phyloP scores from a whole-genome alignment of 2,888 invertebrate species.

The Orthosia incerta region DNA sequence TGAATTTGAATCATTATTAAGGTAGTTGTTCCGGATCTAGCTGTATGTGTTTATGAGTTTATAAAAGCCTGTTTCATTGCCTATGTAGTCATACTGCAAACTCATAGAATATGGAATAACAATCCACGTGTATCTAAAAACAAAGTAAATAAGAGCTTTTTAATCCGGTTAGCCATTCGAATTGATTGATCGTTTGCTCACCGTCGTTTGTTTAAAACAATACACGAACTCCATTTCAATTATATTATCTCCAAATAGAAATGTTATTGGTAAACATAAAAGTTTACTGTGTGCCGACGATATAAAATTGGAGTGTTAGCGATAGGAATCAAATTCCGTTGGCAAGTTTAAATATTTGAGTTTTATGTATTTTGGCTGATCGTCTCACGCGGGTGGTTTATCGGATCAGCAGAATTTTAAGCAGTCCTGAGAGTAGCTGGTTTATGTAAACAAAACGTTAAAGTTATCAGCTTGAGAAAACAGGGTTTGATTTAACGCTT shows the following conservation, averaged over 20 bases:
- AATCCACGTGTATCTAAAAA: background rate
- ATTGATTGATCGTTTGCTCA: slow-evolving; percentile 31
- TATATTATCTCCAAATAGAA: slow-evolving; percentile 60
- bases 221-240: slow-evolving; percentile 42
- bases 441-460: slow-evolving; percentile 15
- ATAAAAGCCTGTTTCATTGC: no score
- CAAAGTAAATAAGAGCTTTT: slow-evolving; percentile 25
- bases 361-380: slow-evolving; percentile 53
- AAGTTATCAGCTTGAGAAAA: slow-evolving; percentile 16
- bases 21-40: no score
- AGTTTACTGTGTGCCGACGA: slow-evolving; percentile 53
- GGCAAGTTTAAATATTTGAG: slow-evolving; percentile 57
- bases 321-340: slow-evolving; percentile 60
- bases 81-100: background rate
- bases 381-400: slow-evolving; percentile 33
- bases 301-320: slow-evolving; percentile 59
- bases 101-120: background rate
- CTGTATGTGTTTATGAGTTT: no score
- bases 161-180: slow-evolving; percentile 19
- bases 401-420: slow-evolving; percentile 49
- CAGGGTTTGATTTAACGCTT: background rate
- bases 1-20: no score
- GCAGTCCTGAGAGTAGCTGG: slow-evolving; percentile 6
- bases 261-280: slow-evolving; percentile 62
- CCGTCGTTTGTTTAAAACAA: slow-evolving; percentile 56